phyloP scores from a whole-genome alignment of 2,113 vertebrate species.

The Pteronura brasiliensis region DNA sequence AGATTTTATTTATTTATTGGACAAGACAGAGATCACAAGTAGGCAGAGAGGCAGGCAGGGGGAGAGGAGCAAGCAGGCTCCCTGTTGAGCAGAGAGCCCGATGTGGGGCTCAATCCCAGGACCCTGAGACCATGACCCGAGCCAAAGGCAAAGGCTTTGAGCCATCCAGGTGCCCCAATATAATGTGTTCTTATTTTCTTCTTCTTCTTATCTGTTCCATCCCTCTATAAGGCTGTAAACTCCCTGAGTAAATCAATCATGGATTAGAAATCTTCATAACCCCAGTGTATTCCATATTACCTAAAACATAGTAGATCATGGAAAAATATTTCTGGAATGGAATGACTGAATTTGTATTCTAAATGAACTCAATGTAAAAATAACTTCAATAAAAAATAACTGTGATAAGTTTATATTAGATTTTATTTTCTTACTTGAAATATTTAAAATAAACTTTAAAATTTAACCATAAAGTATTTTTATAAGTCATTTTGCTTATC shows the following conservation, averaged over 20 bases:
- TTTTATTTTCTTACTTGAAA: not conserved
- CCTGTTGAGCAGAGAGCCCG: no score
- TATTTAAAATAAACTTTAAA: not conserved
- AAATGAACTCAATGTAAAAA: slow-evolving; percentile 10
- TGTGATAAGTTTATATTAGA: not conserved
- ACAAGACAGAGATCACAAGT: no score
- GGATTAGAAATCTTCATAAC: not conserved
- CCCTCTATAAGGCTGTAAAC: not conserved
- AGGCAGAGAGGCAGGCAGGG: no score
- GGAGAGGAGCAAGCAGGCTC: no score
- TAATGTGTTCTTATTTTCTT: not conserved
- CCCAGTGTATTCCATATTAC: not conserved
- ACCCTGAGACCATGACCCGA: no score
- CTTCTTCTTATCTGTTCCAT: not conserved
- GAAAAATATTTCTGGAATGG: not conserved
- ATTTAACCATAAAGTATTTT: not conserved
- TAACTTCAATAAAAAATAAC: not conserved
- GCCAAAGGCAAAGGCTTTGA: no score
- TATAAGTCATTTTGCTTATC: not conserved
- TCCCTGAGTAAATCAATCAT: not conserved
- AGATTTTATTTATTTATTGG: no score
- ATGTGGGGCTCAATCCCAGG: no score
- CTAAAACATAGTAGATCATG: not conserved
- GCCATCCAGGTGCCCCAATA: not conserved
- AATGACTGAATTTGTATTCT: not conserved